Evolutionary conservation across 1,140 invertebrate species (phyloP).

Genomic region (Temnothorax nylanderi): DNA sequence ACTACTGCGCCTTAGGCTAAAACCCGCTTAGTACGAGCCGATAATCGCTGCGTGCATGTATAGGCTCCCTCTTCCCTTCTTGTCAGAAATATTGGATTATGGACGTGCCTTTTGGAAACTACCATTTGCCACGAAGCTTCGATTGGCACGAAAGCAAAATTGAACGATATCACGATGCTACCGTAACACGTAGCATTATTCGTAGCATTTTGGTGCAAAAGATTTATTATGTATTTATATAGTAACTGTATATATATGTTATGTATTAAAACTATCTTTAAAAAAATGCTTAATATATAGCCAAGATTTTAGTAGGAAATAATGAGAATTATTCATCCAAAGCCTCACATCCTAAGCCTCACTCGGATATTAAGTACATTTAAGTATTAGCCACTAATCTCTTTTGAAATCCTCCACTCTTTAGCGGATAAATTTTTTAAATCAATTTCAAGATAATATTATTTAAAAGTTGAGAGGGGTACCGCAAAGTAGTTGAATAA

Average conservation of each 20-base stretch:
- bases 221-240: conserved; percentile 18
- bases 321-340: conserved; percentile 25
- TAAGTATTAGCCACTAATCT: conserved; percentile 27
- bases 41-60: conserved; percentile 39
- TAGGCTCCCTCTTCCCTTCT: neutral
- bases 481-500: conserved; percentile 8
- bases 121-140: neutral
- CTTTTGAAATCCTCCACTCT: neutral
- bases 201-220: neutral
- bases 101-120: conserved; percentile 12
- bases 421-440: neutral
- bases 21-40: conserved; percentile 3
- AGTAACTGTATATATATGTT: neutral
- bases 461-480: neutral
- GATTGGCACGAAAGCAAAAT: conserved; percentile 26
- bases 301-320: conserved; percentile 13
- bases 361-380: conserved; percentile 10
- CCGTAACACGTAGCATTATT: neutral
- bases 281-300: neutral
- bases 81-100: conserved; percentile 47
- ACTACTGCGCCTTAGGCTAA: conserved; percentile 22
- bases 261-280: neutral
- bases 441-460: conserved; percentile 13
- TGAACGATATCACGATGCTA: neutral
- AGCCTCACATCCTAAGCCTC: neutral